Evolutionary conservation across 2,888 invertebrate species (phyloP).

Genomic region (Orthosia gothica): DNA sequence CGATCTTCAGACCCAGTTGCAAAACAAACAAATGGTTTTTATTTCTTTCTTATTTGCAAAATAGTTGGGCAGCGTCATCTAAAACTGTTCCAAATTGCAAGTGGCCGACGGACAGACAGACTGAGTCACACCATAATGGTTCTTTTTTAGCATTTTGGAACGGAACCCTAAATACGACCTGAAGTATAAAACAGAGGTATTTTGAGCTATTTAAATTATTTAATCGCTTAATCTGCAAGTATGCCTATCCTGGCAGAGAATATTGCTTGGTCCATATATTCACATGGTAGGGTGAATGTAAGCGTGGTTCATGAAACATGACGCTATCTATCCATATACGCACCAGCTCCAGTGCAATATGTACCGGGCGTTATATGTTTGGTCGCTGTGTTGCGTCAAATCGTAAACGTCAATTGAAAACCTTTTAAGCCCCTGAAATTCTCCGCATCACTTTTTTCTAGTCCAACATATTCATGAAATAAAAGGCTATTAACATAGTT

Average conservation of each 20-base stretch:
- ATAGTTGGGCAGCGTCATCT: too few species aligned
- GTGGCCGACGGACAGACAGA: too few species aligned
- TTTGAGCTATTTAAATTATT: conserved; percentile 17
- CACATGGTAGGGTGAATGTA: conserved; percentile 17
- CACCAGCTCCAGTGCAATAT: conserved; percentile 3
- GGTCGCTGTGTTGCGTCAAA: conserved; percentile 15
- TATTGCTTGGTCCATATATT: conserved; percentile 14
- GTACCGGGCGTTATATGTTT: conserved; percentile 31
- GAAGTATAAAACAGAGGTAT: background rate
- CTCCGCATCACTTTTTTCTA: conserved; percentile 8
- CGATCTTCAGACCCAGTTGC: accelerated
- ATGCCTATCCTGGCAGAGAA: conserved; percentile 1
- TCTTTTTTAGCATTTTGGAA: too few species aligned
- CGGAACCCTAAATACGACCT: too few species aligned
- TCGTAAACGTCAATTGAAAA: conserved; percentile 15
- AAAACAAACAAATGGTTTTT: too few species aligned
- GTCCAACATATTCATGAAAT: conserved; percentile 20
- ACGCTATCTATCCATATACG: conserved; percentile 21
- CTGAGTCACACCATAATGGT: too few species aligned
- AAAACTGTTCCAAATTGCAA: too few species aligned
- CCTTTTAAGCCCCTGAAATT: conserved; percentile 27
- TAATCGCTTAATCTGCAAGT: background rate
- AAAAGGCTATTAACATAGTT: conserved; percentile 18
- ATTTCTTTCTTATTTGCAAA: too few species aligned
- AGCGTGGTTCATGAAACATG: conserved; percentile 51